These are phyloP conservation scores for Bolborhynchus lineola DNA, from an alignment of 2,113 vertebrate species.

Conservation along the genomic window DNA sequence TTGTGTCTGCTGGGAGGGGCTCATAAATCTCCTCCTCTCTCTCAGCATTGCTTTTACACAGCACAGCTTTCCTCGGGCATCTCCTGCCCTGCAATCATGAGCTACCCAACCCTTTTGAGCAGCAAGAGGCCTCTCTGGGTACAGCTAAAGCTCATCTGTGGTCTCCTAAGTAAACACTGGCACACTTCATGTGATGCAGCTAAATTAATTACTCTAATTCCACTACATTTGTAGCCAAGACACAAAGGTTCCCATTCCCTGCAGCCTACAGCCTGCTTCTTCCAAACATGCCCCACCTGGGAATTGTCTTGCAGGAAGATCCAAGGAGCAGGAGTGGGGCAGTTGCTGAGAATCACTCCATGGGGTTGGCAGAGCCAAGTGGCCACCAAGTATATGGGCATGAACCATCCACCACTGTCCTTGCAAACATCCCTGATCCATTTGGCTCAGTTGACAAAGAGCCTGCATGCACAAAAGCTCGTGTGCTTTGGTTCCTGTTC, in stretches of 20 bases:
- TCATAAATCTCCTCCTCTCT: not conserved
- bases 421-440: not conserved
- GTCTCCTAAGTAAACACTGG: slow-evolving; percentile 12
- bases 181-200: not conserved
- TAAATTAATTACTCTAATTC: slow-evolving; percentile 24
- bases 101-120: not conserved
- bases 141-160: not conserved
- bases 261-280: not conserved
- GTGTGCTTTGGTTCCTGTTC: not conserved
- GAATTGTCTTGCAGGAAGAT: not conserved
- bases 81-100: slow-evolving; percentile 2
- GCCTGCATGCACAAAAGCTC: not conserved
- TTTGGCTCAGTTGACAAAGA: not conserved
- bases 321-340: not conserved
- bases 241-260: not conserved
- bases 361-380: not conserved
- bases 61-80: slow-evolving; percentile 22
- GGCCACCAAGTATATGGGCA: not conserved
- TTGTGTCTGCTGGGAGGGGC: not conserved
- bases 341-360: not conserved
- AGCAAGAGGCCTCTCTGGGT: not conserved
- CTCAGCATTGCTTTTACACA: not conserved
- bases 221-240: not conserved
- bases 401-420: not conserved
- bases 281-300: not conserved